Conservation (phyloP, 2,797 vertebrate genomes). For the Eurystomus glaucurus region DNA sequence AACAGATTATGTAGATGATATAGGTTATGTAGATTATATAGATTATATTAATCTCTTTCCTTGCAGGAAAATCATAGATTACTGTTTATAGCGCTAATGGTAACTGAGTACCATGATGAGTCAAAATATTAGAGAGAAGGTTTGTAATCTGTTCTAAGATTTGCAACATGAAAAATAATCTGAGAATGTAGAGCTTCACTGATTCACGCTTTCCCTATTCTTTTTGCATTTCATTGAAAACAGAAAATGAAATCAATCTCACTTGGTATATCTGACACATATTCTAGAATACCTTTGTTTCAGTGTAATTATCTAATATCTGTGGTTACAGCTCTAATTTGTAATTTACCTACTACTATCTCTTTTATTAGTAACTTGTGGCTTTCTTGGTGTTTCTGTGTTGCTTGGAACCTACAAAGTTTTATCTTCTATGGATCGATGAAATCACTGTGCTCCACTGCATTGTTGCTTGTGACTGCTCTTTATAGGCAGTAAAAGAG, state of each 20-base stretch:
- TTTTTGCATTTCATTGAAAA: not conserved
- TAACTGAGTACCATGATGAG: not conserved
- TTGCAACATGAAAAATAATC: not conserved
- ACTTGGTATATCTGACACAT: not conserved
- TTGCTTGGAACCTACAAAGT: not conserved
- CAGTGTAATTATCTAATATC: constrained; percentile 32
- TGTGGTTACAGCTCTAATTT: constrained; percentile 42
- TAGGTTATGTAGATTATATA: not conserved
- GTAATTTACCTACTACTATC: not conserved
- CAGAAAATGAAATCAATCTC: constrained; percentile 43
- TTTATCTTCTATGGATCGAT: not conserved
- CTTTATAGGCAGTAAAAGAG: not conserved
- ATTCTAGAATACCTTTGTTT: constrained; percentile 19
- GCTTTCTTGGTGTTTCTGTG: constrained; percentile 13
- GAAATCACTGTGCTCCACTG: not conserved
- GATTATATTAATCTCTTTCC: not conserved
- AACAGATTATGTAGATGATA: not conserved
- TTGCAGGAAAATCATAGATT: not conserved
- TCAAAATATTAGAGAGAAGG: not conserved
- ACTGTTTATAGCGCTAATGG: not conserved
- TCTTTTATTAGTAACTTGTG: constrained; percentile 44
- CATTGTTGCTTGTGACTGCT: not conserved
- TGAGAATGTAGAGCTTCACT: not conserved
- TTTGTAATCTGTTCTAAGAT: not conserved
- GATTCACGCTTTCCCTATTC: not conserved